phyloP scores from a whole-genome alignment of 2,888 invertebrate genomes.

The Caenorhabditis sp. region DNA sequence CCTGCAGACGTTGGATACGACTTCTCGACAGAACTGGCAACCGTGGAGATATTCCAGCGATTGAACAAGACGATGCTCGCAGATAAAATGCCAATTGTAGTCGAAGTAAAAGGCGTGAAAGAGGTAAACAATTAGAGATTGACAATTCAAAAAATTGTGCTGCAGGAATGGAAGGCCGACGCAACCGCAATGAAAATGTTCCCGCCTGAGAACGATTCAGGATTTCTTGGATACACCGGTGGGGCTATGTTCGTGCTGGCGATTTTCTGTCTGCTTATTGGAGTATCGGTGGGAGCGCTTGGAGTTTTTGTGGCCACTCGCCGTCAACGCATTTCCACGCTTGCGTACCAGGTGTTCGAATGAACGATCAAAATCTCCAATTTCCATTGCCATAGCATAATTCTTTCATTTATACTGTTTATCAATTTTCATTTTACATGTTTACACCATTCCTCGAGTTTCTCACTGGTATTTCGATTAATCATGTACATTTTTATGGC shows the following conservation, averaged over 20 bases:
- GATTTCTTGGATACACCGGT: slow-evolving; percentile 72
- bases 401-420: neutral
- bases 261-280: slow-evolving; percentile 71
- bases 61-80: slow-evolving; percentile 27
- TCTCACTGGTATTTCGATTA: slow-evolving; percentile 33
- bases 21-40: slow-evolving; percentile 39
- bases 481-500: slow-evolving; percentile 20
- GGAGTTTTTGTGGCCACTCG: slow-evolving; percentile 67
- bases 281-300: slow-evolving; percentile 67
- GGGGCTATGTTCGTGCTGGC: slow-evolving; percentile 73
- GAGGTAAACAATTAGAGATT: slow-evolving; percentile 18
- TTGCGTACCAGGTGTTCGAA: slow-evolving; percentile 76
- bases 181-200: slow-evolving; percentile 46
- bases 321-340: slow-evolving; percentile 69
- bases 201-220: slow-evolving; percentile 36
- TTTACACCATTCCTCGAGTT: slow-evolving; percentile 7
- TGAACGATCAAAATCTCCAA: slow-evolving; percentile 15
- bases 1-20: slow-evolving; percentile 45
- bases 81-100: slow-evolving; percentile 48
- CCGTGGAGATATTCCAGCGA: slow-evolving; percentile 35
- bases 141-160: slow-evolving; percentile 7
- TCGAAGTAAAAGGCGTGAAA: slow-evolving; percentile 33
- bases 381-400: slow-evolving; percentile 27
- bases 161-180: slow-evolving; percentile 59
- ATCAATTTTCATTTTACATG: neutral